Percentiles rank a stretch among this genome's conserved stretches.
phyloP scores from a whole-genome alignment of 35 echinoderm and acorn worm species.

The Patiria miniata region DNA sequence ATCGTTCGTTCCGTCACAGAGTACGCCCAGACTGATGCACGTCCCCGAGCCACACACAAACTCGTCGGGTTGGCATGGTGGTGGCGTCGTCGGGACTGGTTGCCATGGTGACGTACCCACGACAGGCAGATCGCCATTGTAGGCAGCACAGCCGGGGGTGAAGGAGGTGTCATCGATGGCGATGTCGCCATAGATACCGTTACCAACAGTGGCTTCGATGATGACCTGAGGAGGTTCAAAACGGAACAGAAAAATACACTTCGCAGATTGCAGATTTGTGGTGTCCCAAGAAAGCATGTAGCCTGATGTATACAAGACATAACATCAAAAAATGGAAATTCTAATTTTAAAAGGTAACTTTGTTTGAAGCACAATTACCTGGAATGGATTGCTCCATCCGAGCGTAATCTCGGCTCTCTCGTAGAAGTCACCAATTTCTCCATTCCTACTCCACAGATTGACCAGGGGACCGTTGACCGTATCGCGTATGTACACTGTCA shows the following conservation, averaged over 20 bases:
- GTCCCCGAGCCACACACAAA: slow-evolving; percentile 70
- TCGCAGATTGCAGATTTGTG: too few relatives aligned
- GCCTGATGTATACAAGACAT: too few relatives aligned
- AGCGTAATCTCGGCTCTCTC: slow-evolving; percentile 72
- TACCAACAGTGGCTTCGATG: slow-evolving; percentile 82
- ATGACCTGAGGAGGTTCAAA: slow-evolving; percentile 59
- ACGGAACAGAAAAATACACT: slow-evolving; percentile 5
- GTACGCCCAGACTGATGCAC: slow-evolving; percentile 37
- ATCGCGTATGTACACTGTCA: slow-evolving; percentile 81
- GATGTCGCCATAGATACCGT: slow-evolving; percentile 82
- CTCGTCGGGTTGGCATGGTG: slow-evolving; percentile 43
- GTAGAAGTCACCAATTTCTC: slow-evolving; percentile 84
- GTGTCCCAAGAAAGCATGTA: too few relatives aligned
- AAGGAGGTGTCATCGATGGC: slow-evolving; percentile 91
- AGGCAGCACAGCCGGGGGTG: slow-evolving; percentile 53
- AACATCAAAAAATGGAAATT: too few relatives aligned
- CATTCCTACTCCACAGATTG: slow-evolving; percentile 54
- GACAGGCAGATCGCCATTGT: slow-evolving; percentile 33
- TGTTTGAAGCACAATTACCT: slow-evolving; percentile 72
- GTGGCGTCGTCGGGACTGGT: slow-evolving; percentile 15
- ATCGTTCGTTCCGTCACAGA: slow-evolving; percentile 58
- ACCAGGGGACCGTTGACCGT: slow-evolving; percentile 77
- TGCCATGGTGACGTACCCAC: slow-evolving; percentile 51
- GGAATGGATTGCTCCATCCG: slow-evolving; percentile 61
- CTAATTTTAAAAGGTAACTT: too few relatives aligned